A percentile compares a stretch with the other conserved stretches of the same genome.
phyloP scores from a whole-genome alignment of 2,888 invertebrate species.

The Ischnus inquisitorius region DNA sequence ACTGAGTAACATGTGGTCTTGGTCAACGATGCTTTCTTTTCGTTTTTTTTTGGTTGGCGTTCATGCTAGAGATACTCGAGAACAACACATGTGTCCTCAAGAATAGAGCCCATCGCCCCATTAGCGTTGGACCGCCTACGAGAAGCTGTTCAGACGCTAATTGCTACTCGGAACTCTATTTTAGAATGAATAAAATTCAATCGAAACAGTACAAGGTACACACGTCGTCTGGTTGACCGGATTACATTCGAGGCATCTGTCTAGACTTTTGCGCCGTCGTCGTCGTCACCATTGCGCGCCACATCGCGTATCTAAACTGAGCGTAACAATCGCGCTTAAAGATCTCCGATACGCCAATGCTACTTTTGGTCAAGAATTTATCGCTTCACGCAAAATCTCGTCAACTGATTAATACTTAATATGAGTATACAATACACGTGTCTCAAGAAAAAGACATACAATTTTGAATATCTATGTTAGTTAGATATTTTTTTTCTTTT shows the following conservation, averaged over 20 bases:
- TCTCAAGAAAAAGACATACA: slow-evolving; percentile 60
- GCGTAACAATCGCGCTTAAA: slow-evolving; percentile 18
- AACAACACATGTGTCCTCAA: slow-evolving; percentile 55
- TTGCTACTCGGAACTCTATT: slow-evolving; percentile 35
- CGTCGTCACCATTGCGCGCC: slow-evolving; percentile 2
- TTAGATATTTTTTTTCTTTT: slow-evolving; percentile 47
- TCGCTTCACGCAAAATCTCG: slow-evolving; percentile 38
- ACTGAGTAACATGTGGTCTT: slow-evolving; percentile 75
- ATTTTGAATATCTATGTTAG: slow-evolving; percentile 57
- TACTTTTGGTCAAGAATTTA: slow-evolving; percentile 56
- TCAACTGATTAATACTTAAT: slow-evolving; percentile 66
- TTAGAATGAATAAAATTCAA: slow-evolving; percentile 61
- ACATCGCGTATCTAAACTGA: not conserved
- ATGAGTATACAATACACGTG: slow-evolving; percentile 62
- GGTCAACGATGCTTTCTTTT: slow-evolving; percentile 52
- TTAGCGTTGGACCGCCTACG: slow-evolving; percentile 20
- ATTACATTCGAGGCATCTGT: slow-evolving; percentile 26
- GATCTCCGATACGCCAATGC: slow-evolving; percentile 20
- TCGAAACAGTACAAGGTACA: slow-evolving; percentile 56
- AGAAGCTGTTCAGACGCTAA: slow-evolving; percentile 21
- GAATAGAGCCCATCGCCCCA: slow-evolving; percentile 50
- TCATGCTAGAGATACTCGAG: slow-evolving; percentile 6
- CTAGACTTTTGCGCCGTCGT: not conserved
- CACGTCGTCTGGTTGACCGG: slow-evolving; percentile 34
- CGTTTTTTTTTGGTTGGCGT: slow-evolving; percentile 16